A percentile compares a stretch with the other conserved stretches of the same genome.
phyloP scores from a whole-genome alignment of 2,113 vertebrate species.

The Athene cunicularia region DNA sequence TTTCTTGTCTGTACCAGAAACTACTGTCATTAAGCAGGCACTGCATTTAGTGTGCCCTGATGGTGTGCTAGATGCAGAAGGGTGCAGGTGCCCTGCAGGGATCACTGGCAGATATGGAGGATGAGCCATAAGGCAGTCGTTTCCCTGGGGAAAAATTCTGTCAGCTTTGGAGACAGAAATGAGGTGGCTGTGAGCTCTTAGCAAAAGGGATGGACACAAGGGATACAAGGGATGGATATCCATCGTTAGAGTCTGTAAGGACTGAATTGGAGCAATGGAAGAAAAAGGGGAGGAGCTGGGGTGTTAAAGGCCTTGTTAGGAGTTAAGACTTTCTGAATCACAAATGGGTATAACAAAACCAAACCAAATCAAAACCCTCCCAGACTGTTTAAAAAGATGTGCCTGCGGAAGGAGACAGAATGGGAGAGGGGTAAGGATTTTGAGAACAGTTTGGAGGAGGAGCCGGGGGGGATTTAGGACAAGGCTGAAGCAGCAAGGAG shows the following conservation, averaged over 20 bases:
- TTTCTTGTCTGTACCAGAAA: neutral
- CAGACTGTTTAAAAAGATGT: neutral
- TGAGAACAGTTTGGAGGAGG: neutral
- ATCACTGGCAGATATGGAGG: neutral
- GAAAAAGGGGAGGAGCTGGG: neutral
- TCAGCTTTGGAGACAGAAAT: neutral
- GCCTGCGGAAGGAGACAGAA: neutral
- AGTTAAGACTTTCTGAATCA: neutral
- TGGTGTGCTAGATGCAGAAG: neutral
- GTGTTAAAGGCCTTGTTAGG: neutral
- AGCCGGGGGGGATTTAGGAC: neutral
- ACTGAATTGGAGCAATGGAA: neutral
- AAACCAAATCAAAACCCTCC: accelerated
- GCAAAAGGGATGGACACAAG: neutral
- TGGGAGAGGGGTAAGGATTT: neutral
- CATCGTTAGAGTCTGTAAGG: neutral
- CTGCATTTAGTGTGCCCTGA: neutral
- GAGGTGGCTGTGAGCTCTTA: neutral
- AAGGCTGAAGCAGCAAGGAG: neutral
- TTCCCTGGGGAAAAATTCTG: neutral
- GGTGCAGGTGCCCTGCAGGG: neutral
- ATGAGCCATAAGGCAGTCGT: neutral
- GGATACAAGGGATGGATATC: neutral
- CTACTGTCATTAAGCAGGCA: neutral
- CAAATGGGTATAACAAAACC: neutral